These are phyloP conservation scores for Valencia hispanica DNA, from an alignment of 2,797 vertebrate species.

Conservation along the genomic window DNA sequence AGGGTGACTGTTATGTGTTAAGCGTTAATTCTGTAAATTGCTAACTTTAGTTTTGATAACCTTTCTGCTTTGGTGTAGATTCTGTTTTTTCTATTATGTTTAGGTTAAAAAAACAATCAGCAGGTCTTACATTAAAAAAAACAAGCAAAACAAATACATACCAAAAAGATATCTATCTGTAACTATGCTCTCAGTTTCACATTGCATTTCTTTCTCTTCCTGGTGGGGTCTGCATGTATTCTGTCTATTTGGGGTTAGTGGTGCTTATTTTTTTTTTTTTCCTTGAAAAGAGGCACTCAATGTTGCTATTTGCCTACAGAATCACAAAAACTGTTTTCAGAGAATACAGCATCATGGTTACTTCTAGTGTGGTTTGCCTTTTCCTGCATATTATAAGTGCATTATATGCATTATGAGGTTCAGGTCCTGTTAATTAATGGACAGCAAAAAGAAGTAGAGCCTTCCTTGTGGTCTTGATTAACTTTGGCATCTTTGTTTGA, in stretches of 20 bases:
- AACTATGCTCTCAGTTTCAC: constrained; percentile 5
- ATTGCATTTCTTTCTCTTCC: constrained; percentile 11
- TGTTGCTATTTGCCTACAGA: constrained; percentile 9
- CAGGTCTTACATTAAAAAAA: constrained; percentile 41
- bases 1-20: background rate
- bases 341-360: constrained; percentile 22
- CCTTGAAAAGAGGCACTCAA: constrained; percentile 18
- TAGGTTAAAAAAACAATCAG: constrained; percentile 24
- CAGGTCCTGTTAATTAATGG: constrained; percentile 2
- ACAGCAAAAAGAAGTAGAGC: constrained; percentile 10
- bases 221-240: constrained; percentile 5
- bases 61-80: background rate
- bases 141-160: constrained; percentile 17
- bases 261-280: constrained; percentile 20
- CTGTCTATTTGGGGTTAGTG: constrained; percentile 1
- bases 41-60: constrained; percentile 12
- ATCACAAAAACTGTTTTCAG: constrained; percentile 19
- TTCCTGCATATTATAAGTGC: constrained; percentile 1
- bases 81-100: background rate
- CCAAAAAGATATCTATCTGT: background rate
- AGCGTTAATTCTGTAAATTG: background rate
- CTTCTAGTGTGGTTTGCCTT: constrained; percentile 4
- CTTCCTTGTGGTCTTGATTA: constrained; percentile 7
- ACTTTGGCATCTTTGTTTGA: constrained; percentile 6
- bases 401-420: background rate